Evolutionary conservation across 2,797 vertebrate genomes (phyloP).

Genomic region (Trachops cirrhosus): DNA sequence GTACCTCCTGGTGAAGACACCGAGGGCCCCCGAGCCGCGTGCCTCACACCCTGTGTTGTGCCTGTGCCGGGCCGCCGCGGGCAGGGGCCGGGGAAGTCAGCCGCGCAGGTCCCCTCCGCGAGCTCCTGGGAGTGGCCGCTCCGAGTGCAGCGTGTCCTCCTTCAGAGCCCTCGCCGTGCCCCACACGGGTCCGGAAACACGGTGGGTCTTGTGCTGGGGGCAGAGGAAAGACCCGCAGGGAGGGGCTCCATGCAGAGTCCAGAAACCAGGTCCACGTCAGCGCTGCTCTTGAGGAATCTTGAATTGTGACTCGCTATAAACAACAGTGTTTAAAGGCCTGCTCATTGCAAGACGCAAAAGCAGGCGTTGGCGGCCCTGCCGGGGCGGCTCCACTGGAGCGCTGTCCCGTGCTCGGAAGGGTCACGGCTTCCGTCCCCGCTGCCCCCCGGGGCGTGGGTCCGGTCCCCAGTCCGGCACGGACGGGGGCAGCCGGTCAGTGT

Average conservation of each 20-base stretch:
- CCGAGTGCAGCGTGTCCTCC: neutral
- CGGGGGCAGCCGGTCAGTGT: too few relatives aligned
- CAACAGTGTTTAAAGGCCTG: neutral
- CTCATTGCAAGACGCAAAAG: neutral
- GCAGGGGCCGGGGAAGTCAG: neutral
- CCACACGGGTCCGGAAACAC: too few relatives aligned
- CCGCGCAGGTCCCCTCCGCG: neutral
- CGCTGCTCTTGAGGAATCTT: neutral
- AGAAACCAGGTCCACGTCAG: neutral
- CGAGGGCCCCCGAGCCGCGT: neutral
- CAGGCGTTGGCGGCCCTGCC: neutral
- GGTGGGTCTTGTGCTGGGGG: neutral
- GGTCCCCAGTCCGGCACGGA: too few relatives aligned
- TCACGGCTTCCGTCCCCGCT: too few relatives aligned
- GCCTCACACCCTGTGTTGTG: neutral
- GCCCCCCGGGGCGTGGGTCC: too few relatives aligned
- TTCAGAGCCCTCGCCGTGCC: too few relatives aligned
- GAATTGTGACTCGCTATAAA: neutral
- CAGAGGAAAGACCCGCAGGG: neutral
- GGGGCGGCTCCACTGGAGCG: neutral
- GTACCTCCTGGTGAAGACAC: neutral
- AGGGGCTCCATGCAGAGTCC: too few relatives aligned
- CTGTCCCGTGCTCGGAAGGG: neutral
- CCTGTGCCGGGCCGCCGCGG: neutral
- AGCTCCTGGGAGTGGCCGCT: neutral